These are phyloP conservation scores for Poeciliopsis infans DNA, from an alignment of 2,797 vertebrate species.

Conservation along the genomic window DNA sequence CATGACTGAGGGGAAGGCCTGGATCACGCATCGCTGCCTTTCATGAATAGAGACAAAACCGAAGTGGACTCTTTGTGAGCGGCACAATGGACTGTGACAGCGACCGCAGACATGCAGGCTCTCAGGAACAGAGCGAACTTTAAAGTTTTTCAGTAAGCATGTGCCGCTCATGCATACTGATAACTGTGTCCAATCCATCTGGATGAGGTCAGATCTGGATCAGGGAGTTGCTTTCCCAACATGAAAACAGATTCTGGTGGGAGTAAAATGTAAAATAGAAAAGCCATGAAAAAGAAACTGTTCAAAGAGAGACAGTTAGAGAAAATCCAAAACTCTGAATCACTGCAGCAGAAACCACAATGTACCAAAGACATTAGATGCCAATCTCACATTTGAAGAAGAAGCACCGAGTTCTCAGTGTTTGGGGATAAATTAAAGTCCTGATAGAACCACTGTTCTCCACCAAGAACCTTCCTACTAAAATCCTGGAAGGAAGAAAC, in stretches of 20 bases:
- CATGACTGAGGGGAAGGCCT: slow-evolving; percentile 63
- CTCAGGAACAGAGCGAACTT: slow-evolving; percentile 43
- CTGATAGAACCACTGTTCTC: neutral
- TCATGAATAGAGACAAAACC: slow-evolving; percentile 72
- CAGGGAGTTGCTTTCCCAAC: neutral
- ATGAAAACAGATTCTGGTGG: neutral
- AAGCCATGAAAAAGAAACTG: neutral
- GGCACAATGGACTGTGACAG: slow-evolving; percentile 76
- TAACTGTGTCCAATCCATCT: neutral
- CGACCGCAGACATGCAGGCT: slow-evolving; percentile 61
- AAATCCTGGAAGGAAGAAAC: neutral
- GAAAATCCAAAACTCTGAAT: neutral
- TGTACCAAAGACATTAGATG: neutral
- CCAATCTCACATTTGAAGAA: neutral
- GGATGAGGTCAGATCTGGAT: neutral
- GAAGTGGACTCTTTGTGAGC: slow-evolving; percentile 75
- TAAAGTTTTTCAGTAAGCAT: slow-evolving; percentile 22
- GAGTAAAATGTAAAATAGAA: neutral
- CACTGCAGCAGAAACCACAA: neutral
- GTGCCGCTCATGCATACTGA: neutral
- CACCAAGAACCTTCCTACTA: neutral
- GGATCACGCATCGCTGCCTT: slow-evolving; percentile 65
- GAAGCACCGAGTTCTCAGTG: neutral
- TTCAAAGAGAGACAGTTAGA: neutral
- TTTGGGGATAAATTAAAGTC: neutral